Evolutionary conservation across 2,113 vertebrate genomes (phyloP), one percentile per base, ranked within the genome.

Genomic region (Nothobranchius kuhntae): DNA sequence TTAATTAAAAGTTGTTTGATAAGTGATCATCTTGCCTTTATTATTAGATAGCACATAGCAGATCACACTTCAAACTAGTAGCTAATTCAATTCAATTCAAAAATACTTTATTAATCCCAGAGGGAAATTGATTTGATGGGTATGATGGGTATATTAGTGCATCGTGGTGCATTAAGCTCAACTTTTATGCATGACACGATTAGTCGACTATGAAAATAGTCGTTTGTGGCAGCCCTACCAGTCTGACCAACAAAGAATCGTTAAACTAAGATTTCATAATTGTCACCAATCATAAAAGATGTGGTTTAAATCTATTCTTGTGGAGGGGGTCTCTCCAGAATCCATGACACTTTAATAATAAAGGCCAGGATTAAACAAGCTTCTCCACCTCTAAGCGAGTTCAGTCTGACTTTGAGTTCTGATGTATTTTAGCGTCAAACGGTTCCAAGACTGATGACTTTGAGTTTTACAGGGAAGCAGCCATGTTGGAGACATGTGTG

Each of bases 401-500:
- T 70, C 61, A 48, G 47, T 36, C 35, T 21, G 42, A 17, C 30
- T 30, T 30, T 30, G 30, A 3, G 38, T 66, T 74, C 15, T 68
- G 13, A 47, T 57, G 47, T 60, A 9, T 71, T 78, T 53, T 38
- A 68, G 53, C 64, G 36, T 59, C 53, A 75, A 65, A 60, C 72
- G 60, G 30, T 46, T 38, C 50, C 36, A 61, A 55, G 81, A 80
- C 57, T 61, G 75, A 75, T 67, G 65, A 17, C 73, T 78, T 17
- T 53, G 68, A 76, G n/a, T 75, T 85, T 85, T 61, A 66, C 66
- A 36, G 65, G 69, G 68, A 36, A 40, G 21, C 62, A 2, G 47
- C 60, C 76, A 75, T 47, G 71, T 73, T 76, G 82, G 77, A 74
- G 77, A 77, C 71, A 48, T 70, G 75, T 88, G 82, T 86, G 81